Base-by-base conservation (phyloP, 2,797 vertebrate species). In the Apogon hyalosoma region DNA sequence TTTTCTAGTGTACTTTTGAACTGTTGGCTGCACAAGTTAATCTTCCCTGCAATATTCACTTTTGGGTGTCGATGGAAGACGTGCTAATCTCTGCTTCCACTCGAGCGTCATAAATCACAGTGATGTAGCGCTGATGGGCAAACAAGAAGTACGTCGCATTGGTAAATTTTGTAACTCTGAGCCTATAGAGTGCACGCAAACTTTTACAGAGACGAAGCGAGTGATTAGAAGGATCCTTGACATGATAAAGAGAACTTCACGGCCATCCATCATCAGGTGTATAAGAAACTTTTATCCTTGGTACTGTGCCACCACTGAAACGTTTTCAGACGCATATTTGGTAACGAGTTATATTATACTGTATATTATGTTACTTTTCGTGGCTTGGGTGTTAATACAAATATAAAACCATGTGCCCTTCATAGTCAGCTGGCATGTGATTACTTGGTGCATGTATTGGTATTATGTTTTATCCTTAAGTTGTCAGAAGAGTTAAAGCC, bases 51-150 rank as follows among this genome's bases (percentile, higher is more conserved):
- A 61, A 77, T 63, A 58, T 79, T 75, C 67, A 64, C 73, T 84
- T 83, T 77, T 75, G 73, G 76, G 58, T 71, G 69, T 80, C 60
- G 43, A 65, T 16, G 49, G 59, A 60, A 76, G 63, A 63, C 53
- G 50, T 73, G 79, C 74, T 88, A 90, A 86, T 88, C 80, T 79
- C 36, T 70, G 73, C 46, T 83, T 86, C 80, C 21, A 41, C 77
- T 66, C 50, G 1, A 73, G 77, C 61, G 10, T 73, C 63, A 74
- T 83, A 82, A 88, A 77, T 89, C 60, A 84, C 7, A 13, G 28
- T 66, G 77, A 80, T 86, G 72, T 80, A 50, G 53, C 6, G 64
- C 73, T 88, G 77, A 87, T 79, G 70, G 76, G 71, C 7, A 33
- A 65, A 63, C 70, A 83, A 70, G 54, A 43, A 43, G 51, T 16